phyloP scores from a whole-genome alignment of 2,888 invertebrate species.

The Galeruca laticollis region DNA sequence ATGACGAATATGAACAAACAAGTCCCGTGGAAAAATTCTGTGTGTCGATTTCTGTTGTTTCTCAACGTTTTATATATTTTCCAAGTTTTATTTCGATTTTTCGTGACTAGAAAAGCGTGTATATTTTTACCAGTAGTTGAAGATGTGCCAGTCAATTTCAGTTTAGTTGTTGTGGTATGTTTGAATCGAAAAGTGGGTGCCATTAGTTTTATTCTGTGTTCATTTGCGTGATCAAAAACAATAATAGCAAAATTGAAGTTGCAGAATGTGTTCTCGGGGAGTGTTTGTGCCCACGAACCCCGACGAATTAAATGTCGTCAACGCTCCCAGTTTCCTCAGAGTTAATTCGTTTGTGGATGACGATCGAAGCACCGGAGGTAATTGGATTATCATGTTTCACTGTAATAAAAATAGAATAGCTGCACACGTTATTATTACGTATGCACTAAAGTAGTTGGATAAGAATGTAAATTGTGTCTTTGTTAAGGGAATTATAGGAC shows the following conservation, averaged over 20 bases:
- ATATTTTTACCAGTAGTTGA: conserved; percentile 53
- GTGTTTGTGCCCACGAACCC: conserved; percentile 55
- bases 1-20: neutral
- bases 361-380: conserved; percentile 46
- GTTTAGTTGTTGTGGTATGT: conserved; percentile 50
- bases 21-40: neutral
- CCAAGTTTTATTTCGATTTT: conserved; percentile 29
- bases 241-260: neutral
- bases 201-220: conserved; percentile 16
- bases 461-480: too few species aligned
- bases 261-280: conserved; percentile 62
- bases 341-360: conserved; percentile 62
- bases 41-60: conserved; percentile 7
- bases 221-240: conserved; percentile 18
- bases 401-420: neutral
- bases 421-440: neutral
- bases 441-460: neutral
- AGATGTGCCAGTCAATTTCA: conserved; percentile 52
- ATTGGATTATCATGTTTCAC: conserved; percentile 1
- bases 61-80: neutral
- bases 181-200: conserved; percentile 39
- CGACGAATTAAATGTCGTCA: conserved; percentile 53
- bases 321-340: conserved; percentile 59
- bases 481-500: too few species aligned
- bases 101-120: conserved; percentile 25